phyloP scores from a whole-genome alignment of 2,797 vertebrate species.

The Malurus splendens region DNA sequence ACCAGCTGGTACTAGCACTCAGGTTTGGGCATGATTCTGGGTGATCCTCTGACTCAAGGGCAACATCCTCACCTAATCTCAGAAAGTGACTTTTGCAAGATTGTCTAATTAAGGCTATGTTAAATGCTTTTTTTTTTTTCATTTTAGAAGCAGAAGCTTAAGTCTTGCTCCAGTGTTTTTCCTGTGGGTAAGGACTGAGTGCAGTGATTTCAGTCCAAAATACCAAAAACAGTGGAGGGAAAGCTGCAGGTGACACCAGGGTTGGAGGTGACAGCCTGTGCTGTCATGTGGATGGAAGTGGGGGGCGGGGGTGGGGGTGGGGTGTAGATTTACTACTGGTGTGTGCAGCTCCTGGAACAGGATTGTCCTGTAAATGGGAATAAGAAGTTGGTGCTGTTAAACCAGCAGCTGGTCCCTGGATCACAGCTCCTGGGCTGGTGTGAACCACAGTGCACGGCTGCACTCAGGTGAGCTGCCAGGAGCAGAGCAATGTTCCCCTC shows the following conservation, averaged over 20 bases:
- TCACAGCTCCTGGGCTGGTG: background rate
- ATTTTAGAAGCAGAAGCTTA: background rate
- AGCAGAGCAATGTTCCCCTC: background rate
- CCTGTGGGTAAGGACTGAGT: background rate
- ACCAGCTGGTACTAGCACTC: fast-evolving
- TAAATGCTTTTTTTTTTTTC: background rate
- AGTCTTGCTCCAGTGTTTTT: background rate
- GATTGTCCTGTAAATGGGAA: background rate
- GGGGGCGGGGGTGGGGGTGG: too few relatives aligned
- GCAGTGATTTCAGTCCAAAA: background rate
- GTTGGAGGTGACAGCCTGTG: background rate
- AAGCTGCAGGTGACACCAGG: background rate
- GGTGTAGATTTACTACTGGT: background rate
- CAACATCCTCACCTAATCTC: background rate
- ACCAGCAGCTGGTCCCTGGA: background rate
- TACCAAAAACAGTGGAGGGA: background rate
- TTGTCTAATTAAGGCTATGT: background rate
- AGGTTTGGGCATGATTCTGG: background rate
- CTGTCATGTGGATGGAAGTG: background rate
- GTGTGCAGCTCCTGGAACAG: background rate
- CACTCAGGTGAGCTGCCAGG: background rate
- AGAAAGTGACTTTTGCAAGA: background rate
- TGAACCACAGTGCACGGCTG: background rate
- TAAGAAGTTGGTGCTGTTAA: background rate
- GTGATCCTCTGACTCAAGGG: background rate